Base-by-base conservation (phyloP, 2,797 vertebrate genomes). In the Otus scops region DNA sequence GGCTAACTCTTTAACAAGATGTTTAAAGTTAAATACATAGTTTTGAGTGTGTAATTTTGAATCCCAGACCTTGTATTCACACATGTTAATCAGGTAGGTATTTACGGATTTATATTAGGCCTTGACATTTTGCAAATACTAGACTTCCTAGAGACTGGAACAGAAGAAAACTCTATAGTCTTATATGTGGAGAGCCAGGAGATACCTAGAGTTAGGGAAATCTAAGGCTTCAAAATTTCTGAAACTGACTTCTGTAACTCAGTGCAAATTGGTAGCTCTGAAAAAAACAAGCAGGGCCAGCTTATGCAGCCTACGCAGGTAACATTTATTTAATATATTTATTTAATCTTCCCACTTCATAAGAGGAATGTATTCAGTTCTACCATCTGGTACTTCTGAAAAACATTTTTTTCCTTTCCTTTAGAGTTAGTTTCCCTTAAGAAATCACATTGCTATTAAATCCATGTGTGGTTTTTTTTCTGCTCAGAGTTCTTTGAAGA, bases 311-410 rank as follows among this genome's bases (percentile, higher is more conserved):
- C 94, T 90, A 89, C 51, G 2, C 60, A 89, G 83, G 85, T 89
- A 91, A 45, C 80, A 19, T 86, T 92, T 88, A 48, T 81, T 93
- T 73, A 70, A 88, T 90, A 65, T 68, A 83, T 77, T 95, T 89
- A 80, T 96, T 94, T 90, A 73, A 67, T 92, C 89, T 93, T 94
- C 83, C 85, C 57, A 88, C 85, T 92, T 93, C 54, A 26, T 85
- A 75, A 70, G 56, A 75, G 38, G 54, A 83, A 48, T 82, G 63
- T 75, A 98, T 98, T 98, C 86, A 92, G 60, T 92, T 95, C 64
- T 82, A 27, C 86, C 94, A 95, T 94, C 94, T 96, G 93, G 74
- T 79, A 60, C 53, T 85, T 76, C 53, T 92, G 69, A 87, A 77
- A 88, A 83, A 47, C 73, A 57, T 12, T 94, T 91, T 91, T 56